Conservation (phyloP, 2,888 invertebrate genomes). For the Leptothorax acervorum region DNA sequence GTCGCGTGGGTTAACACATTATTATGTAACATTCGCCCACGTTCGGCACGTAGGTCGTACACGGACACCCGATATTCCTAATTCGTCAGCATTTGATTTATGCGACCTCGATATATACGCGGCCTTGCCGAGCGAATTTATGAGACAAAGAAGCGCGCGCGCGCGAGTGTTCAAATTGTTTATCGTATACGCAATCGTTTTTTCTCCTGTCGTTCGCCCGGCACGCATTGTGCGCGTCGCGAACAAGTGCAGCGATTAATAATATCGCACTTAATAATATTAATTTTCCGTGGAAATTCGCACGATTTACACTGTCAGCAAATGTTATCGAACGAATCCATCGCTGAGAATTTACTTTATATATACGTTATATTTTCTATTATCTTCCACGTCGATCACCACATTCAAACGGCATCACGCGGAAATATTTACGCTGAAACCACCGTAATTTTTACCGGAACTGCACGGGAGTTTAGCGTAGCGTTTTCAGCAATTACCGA, state of each 20-base stretch:
- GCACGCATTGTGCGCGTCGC: neutral
- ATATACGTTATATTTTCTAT: neutral
- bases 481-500: conserved; percentile 22
- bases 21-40: conserved; percentile 13
- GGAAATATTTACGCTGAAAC: conserved; percentile 32
- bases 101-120: conserved; percentile 11
- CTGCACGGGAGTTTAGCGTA: conserved; percentile 22
- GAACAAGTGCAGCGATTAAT: neutral
- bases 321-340: neutral
- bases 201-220: neutral
- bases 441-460: conserved; percentile 44
- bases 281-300: conserved; percentile 7
- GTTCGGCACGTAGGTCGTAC: conserved; percentile 9
- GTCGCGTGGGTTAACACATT: conserved; percentile 2
- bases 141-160: neutral
- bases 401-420: conserved; percentile 21
- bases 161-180: neutral
- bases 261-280: neutral
- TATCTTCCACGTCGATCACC: conserved; percentile 10
- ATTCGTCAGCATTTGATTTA: conserved; percentile 31
- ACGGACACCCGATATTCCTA: conserved; percentile 5
- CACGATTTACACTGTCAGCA: neutral
- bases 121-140: conserved; percentile 29
- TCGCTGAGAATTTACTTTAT: conserved; percentile 1
- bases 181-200: neutral